Evolutionary conservation across 2,888 invertebrate species (phyloP).

Genomic region (Furcula furcula): DNA sequence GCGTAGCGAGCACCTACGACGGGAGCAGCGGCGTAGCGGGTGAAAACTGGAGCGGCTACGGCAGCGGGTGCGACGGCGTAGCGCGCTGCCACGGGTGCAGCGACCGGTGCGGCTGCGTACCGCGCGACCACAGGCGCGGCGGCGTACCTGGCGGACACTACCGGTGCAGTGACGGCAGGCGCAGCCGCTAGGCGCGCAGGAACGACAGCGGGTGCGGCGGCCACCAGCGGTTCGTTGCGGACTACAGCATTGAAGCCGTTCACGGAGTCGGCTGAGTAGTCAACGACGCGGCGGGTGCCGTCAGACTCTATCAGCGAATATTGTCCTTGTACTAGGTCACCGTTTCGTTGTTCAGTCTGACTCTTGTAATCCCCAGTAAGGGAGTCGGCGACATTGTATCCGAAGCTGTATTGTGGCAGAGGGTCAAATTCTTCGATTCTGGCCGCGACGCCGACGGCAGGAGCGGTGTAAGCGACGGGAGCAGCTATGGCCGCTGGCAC

Average conservation of each 20-base stretch:
- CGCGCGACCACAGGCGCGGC: slow-evolving; percentile 31
- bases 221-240: slow-evolving; percentile 50
- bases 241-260: slow-evolving; percentile 69
- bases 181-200: slow-evolving; percentile 27
- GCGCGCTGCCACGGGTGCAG: slow-evolving; percentile 31
- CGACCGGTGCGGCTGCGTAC: too few species aligned
- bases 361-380: slow-evolving; percentile 69
- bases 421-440: slow-evolving; percentile 74
- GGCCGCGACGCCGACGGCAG: slow-evolving; percentile 31
- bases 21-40: slow-evolving; percentile 35
- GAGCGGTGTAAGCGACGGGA: slow-evolving; percentile 45
- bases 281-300: slow-evolving; percentile 62
- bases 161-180: slow-evolving; percentile 30
- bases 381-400: slow-evolving; percentile 62
- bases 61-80: slow-evolving; percentile 31
- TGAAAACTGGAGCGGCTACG: slow-evolving; percentile 32
- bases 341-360: slow-evolving; percentile 71
- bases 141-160: too few species aligned
- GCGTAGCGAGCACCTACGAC: slow-evolving; percentile 18
- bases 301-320: slow-evolving; percentile 65
- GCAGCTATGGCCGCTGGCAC: slow-evolving; percentile 52
- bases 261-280: slow-evolving; percentile 60
- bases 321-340: slow-evolving; percentile 72
- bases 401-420: slow-evolving; percentile 79
- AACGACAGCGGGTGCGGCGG: slow-evolving; percentile 29